Percentiles rank a stretch among this genome's conserved stretches.
phyloP scores from a whole-genome alignment of 2,113 vertebrate species.

The Azemiops feae region DNA sequence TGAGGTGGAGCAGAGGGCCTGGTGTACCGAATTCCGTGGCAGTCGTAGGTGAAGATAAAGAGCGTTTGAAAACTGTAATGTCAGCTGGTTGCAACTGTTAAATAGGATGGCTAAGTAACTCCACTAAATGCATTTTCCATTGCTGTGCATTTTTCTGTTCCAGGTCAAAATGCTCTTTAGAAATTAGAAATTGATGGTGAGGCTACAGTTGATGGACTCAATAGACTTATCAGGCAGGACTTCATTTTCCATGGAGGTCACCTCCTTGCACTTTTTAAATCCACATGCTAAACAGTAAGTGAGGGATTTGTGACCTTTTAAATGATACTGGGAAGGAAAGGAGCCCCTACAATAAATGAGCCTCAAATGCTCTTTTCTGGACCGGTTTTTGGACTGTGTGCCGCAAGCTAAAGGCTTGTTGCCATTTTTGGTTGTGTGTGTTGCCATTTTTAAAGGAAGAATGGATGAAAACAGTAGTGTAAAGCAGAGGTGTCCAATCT shows the following conservation, averaged over 20 bases:
- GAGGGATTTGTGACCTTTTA: background rate
- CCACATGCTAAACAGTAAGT: background rate
- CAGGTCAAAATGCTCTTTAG: background rate
- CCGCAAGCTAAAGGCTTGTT: background rate
- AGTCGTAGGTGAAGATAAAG: background rate
- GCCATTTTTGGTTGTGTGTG: background rate
- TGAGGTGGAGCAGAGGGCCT: slow-evolving; percentile 39
- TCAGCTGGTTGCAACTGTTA: slow-evolving; percentile 19
- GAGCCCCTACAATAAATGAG: background rate
- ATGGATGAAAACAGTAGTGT: background rate
- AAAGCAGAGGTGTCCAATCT: background rate
- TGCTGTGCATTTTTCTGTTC: background rate
- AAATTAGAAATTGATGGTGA: background rate
- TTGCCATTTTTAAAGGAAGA: background rate
- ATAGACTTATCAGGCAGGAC: background rate
- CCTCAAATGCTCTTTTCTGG: background rate
- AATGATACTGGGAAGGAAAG: background rate
- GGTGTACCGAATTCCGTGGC: background rate
- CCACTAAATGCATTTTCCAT: slow-evolving; percentile 37
- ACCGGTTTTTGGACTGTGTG: background rate
- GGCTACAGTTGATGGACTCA: background rate
- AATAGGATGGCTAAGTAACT: slow-evolving; percentile 37
- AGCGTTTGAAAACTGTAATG: slow-evolving; percentile 17
- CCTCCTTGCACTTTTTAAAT: background rate
- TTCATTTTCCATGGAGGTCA: background rate